Base-by-base conservation (phyloP, 1,140 invertebrate genomes). In the Lordiphosa mommai region DNA sequence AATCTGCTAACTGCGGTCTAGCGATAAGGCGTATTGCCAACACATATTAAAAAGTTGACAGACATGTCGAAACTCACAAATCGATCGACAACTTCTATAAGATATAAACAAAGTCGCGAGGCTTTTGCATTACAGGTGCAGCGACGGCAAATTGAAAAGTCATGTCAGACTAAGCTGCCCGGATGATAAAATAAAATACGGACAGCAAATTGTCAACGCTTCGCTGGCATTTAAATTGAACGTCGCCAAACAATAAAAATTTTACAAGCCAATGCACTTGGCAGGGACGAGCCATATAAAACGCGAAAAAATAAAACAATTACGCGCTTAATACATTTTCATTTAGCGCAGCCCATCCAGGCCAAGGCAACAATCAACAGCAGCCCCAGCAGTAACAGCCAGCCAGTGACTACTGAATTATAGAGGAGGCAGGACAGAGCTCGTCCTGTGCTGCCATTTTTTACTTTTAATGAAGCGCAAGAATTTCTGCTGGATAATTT, bases 401-500 rank as follows among this genome's bases (percentile, higher is more conserved):
- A 27, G 23, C 23, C 23, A 27, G 23, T 27, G 23, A 27, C 23
- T 27, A 27, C 23, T 27, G 23, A 27, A 27, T 27, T 27, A 27
- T 27, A 27, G 23, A 27, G 23, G 37, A 8, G 27, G 43, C 32
- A 58, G 60, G 60, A 41, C 47, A 63, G 55, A 40, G 46, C 46
- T 57, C 23, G 64, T 55, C 53, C 71, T 68, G 38, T 38, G 59
- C 72, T 77, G 66, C 70, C 77, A 82, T 86, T 84, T 84, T 86
- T 86, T 86, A 87, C 76, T 86, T 84, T 86, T 86, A 86, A 86
- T 86, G 82, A 86, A 86, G 72, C 82, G 77, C 79, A 87, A 84
- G 69, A 87, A 86, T 87, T 86, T 86, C 72, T 71, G 73, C 64
- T 76, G 72, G 84, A 86, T 86, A 86, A 86, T 86, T 86, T 86